Evolutionary conservation across 2,888 invertebrate genomes (phyloP).

Genomic region (Cotesia congregata): DNA sequence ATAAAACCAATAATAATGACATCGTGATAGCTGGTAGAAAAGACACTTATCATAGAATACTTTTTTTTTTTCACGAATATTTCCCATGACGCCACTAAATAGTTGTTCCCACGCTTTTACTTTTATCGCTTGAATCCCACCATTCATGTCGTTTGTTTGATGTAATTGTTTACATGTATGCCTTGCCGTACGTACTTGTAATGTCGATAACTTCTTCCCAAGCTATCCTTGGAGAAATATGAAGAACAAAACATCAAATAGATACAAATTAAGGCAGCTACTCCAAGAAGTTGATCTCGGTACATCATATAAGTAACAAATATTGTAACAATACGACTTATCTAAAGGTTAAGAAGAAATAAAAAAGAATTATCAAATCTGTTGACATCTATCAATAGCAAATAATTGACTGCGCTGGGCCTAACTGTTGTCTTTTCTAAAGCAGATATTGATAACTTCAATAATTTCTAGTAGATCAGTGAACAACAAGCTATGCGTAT

Average conservation of each 20-base stretch:
- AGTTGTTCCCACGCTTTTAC: conserved; percentile 94
- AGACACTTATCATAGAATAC: conserved; percentile 80
- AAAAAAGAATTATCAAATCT: conserved; percentile 91
- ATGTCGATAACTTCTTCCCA: conserved; percentile 82
- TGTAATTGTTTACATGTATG: conserved; percentile 91
- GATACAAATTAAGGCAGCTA: conserved; percentile 80
- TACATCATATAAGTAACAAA: conserved; percentile 86
- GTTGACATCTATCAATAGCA: conserved; percentile 96
- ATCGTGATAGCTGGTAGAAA: conserved; percentile 83
- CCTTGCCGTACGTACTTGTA: conserved; percentile 85
- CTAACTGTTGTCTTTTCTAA: conserved; percentile 84
- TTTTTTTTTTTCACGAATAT: conserved; percentile 81
- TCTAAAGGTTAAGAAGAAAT: conserved; percentile 92
- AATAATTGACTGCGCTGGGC: conserved; percentile 87
- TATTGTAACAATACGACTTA: conserved; percentile 87
- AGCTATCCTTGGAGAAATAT: conserved; percentile 82
- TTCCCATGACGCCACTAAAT: conserved; percentile 81
- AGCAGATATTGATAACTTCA: conserved; percentile 84
- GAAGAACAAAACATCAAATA: conserved; percentile 79
- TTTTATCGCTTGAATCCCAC: conserved; percentile 90
- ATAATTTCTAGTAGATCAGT: conserved; percentile 85
- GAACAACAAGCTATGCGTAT: conserved; percentile 86
- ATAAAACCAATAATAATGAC: conserved; percentile 89
- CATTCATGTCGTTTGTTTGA: conserved; percentile 91
- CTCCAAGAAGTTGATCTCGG: conserved; percentile 73